Evolutionary conservation across 2,888 invertebrate genomes (phyloP).

Genomic region (Trichogramma evanescens): DNA sequence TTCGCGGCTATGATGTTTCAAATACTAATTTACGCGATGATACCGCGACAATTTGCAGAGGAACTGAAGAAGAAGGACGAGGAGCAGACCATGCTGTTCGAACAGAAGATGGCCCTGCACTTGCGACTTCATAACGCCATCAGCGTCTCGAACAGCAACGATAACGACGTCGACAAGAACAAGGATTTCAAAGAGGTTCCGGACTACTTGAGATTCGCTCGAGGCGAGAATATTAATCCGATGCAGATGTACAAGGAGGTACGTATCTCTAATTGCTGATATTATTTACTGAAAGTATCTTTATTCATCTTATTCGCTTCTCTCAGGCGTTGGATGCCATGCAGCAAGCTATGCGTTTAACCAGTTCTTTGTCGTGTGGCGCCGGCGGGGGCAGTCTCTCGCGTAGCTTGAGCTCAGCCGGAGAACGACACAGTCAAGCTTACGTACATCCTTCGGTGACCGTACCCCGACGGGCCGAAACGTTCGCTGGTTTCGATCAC

Average conservation of each 20-base stretch:
- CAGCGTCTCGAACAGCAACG: conserved; percentile 45
- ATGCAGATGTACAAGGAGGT: conserved; percentile 79
- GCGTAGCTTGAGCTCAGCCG: conserved; percentile 87
- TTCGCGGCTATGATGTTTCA: not conserved
- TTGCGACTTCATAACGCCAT: conserved; percentile 69
- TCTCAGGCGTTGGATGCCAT: conserved; percentile 38
- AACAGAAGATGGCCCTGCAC: conserved; percentile 83
- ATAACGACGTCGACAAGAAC: conserved; percentile 36
- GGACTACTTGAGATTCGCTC: conserved; percentile 70
- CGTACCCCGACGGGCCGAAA: conserved; percentile 83
- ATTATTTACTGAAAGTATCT: not conserved
- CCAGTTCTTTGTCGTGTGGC: conserved; percentile 65
- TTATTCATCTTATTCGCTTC: not conserved
- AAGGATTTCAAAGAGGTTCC: conserved; percentile 46
- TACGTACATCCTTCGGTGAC: conserved; percentile 75
- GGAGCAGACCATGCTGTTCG: conserved; percentile 76
- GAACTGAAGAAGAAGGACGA: conserved; percentile 81
- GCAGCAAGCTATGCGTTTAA: conserved; percentile 69
- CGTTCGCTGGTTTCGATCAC: conserved; percentile 89
- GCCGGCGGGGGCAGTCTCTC: conserved; percentile 67
- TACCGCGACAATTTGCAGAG: conserved; percentile 50
- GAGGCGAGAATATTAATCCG: conserved; percentile 66
- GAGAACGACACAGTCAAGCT: conserved; percentile 80
- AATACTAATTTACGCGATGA: not conserved
- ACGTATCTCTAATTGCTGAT: not conserved